Conservation (phyloP, 2,113 vertebrate species). For the Pterophyllum scalare region DNA sequence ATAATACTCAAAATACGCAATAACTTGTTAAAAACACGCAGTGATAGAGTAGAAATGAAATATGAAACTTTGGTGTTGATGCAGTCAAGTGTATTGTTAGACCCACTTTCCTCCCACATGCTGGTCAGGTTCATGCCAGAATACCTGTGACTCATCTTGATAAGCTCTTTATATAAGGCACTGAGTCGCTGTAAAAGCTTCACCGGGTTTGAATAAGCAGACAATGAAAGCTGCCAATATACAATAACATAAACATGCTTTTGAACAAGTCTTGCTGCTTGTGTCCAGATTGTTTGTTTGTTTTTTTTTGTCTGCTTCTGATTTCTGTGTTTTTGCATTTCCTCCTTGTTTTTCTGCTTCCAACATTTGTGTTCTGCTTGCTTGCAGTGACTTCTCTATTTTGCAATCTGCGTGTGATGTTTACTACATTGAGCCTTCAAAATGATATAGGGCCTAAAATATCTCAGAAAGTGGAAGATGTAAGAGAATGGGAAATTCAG, state of each 20-base stretch:
- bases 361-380: background rate
- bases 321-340: background rate
- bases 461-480: background rate
- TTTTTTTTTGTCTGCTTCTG: background rate
- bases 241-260: background rate
- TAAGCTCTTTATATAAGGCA: conserved; percentile 57
- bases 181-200: conserved; percentile 27
- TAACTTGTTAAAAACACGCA: background rate
- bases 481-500: background rate
- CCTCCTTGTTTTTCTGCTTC: fast-evolving
- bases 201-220: conserved; percentile 16
- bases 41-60: background rate
- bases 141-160: conserved; percentile 65
- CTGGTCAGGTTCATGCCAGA: conserved; percentile 48
- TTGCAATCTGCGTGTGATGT: background rate
- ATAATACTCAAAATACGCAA: background rate
- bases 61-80: background rate
- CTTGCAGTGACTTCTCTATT: background rate
- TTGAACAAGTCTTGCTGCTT: conserved; percentile 13
- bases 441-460: background rate
- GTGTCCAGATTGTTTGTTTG: background rate
- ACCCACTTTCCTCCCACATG: conserved; percentile 61
- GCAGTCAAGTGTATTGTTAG: conserved; percentile 34
- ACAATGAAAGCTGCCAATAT: background rate
- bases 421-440: background rate